phyloP scores from a whole-genome alignment of 2,888 invertebrate genomes.

The Linnaemya vulpina region DNA sequence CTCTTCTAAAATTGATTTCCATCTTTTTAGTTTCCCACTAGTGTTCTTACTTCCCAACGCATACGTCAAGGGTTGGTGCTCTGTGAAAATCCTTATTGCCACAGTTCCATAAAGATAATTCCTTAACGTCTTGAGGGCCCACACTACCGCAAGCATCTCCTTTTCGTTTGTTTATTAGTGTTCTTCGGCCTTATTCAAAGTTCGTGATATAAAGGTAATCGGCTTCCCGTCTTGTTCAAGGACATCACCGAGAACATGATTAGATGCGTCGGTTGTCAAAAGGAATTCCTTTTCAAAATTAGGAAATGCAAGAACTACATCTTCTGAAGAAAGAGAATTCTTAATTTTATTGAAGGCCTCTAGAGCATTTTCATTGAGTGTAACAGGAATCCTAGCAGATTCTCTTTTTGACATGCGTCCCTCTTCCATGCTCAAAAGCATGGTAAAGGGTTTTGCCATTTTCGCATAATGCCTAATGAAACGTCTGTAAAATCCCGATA shows the following conservation, averaged over 20 bases:
- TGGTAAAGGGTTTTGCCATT: constrained; percentile 14
- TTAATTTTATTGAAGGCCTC: constrained; percentile 23
- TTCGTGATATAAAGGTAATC: constrained; percentile 55
- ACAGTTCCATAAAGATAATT: no score
- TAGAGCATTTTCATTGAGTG: not conserved
- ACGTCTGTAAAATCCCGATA: constrained; percentile 8
- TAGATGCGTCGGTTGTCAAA: constrained; percentile 33
- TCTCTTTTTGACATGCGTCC: constrained; percentile 14
- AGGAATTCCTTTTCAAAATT: constrained; percentile 41
- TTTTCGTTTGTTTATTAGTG: no score
- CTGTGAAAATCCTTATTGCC: no score
- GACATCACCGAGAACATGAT: constrained; percentile 27
- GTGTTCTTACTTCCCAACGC: no score
- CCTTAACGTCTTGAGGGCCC: no score
- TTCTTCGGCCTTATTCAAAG: constrained; percentile 56
- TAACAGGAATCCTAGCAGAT: not conserved
- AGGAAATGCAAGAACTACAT: constrained; percentile 33
- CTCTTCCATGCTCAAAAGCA: constrained; percentile 3
- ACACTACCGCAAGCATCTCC: no score
- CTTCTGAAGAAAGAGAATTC: constrained; percentile 8
- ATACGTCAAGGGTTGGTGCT: no score
- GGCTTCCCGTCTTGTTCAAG: constrained; percentile 46
- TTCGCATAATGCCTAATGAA: constrained; percentile 7
- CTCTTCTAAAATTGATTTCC: constrained; percentile 24
- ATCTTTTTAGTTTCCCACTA: no score